Conservation (phyloP, 2,888 invertebrate genomes). For the Sipha maydis region DNA sequence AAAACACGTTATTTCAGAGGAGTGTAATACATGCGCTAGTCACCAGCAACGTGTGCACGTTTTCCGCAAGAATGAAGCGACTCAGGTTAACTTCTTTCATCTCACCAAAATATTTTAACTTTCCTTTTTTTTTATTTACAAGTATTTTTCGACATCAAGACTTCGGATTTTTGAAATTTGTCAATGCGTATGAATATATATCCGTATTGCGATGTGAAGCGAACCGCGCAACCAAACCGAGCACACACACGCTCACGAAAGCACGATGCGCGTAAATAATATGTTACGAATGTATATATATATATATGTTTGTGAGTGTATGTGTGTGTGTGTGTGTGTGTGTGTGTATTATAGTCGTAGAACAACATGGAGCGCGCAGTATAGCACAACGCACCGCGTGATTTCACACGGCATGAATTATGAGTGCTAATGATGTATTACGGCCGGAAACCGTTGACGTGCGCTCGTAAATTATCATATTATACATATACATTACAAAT, state of each 20-base stretch:
- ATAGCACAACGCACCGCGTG: neutral
- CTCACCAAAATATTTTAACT: neutral
- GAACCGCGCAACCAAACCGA: neutral
- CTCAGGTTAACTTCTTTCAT: no score
- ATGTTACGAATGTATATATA: no score
- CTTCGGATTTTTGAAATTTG: neutral
- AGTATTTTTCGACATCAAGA: neutral
- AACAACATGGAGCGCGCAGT: neutral
- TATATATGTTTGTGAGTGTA: no score
- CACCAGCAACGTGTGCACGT: no score
- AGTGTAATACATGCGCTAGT: no score
- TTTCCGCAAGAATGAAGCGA: no score
- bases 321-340: neutral
- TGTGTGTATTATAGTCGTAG: neutral
- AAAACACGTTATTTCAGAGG: no score
- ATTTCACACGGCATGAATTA: conserved; percentile 56
- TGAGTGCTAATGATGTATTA: conserved; percentile 56
- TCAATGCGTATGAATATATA: neutral
- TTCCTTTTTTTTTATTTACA: neutral
- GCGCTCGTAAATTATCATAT: conserved; percentile 49
- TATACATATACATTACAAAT: neutral
- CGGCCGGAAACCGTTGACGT: conserved; percentile 51
- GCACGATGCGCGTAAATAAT: neutral
- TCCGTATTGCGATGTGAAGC: neutral
- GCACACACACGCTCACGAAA: neutral